Percentiles rank a stretch among this genome's conserved stretches.
These are phyloP conservation scores for Candoia aspera DNA, from an alignment of 2,113 vertebrate genomes.

Conservation along the genomic window DNA sequence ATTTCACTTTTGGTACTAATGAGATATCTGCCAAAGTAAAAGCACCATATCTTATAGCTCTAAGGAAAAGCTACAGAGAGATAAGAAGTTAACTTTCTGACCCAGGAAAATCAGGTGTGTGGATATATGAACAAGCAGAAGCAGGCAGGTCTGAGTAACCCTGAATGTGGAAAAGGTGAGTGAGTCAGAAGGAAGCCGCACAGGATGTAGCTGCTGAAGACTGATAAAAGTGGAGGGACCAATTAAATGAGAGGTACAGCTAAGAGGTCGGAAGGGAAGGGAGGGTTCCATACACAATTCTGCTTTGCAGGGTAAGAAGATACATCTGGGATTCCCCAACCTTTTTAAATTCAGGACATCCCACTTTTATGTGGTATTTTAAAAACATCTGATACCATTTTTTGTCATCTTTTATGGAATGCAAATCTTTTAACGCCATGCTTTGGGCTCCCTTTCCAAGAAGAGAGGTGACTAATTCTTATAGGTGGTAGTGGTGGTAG, in stretches of 20 bases:
- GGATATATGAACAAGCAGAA: background rate
- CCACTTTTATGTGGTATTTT: background rate
- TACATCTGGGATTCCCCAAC: background rate
- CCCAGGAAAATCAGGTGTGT: background rate
- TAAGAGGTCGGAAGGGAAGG: background rate
- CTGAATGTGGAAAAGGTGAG: background rate
- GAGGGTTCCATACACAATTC: background rate
- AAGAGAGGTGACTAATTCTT: background rate
- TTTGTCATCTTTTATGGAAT: background rate
- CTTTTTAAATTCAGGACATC: background rate
- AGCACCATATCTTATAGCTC: background rate
- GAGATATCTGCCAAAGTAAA: background rate
- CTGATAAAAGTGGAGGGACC: background rate
- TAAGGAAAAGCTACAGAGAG: too few species aligned
- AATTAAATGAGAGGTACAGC: background rate
- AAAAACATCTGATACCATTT: background rate
- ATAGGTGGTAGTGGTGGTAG: background rate
- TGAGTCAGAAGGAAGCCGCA: background rate
- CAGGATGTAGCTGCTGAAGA: background rate
- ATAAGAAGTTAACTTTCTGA: background rate
- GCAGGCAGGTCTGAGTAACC: background rate
- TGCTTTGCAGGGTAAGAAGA: background rate
- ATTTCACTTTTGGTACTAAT: background rate
- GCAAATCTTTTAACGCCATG: background rate
- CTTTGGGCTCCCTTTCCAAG: background rate